Conservation (phyloP, 2,888 invertebrate genomes). For the Cenopis cana region DNA sequence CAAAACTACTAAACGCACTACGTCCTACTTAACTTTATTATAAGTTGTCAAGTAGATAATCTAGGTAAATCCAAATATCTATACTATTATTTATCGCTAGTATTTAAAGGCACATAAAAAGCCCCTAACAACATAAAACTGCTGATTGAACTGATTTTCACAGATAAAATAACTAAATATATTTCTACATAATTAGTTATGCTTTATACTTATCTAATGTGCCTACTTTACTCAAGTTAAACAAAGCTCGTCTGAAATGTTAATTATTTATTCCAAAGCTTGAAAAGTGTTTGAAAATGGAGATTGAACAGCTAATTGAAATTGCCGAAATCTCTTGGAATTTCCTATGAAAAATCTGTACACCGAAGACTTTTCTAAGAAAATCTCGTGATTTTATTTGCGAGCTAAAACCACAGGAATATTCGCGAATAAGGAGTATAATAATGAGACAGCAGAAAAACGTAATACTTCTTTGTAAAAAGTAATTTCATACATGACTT, state of each 20-base stretch:
- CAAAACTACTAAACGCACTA: too few relatives aligned
- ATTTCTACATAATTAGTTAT: background rate
- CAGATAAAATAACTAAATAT: too few relatives aligned
- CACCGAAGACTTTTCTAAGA: slow-evolving; percentile 7
- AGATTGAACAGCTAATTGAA: background rate
- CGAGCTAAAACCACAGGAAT: slow-evolving; percentile 15
- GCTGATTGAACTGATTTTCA: too few relatives aligned
- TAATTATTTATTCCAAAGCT: slow-evolving; percentile 4
- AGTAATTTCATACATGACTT: slow-evolving; percentile 44
- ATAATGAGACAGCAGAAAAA: slow-evolving; percentile 40
- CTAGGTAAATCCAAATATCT: too few relatives aligned
- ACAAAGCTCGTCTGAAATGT: background rate
- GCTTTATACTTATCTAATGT: background rate
- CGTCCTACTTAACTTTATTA: background rate
- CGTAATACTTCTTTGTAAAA: slow-evolving; percentile 28
- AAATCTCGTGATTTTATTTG: slow-evolving; percentile 14
- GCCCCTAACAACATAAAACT: too few relatives aligned
- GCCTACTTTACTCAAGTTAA: background rate
- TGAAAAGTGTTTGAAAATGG: background rate
- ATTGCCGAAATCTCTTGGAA: background rate
- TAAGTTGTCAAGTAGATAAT: background rate
- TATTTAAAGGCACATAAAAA: too few relatives aligned
- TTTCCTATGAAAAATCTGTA: background rate
- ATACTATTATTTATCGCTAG: too few relatives aligned
- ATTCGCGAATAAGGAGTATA: slow-evolving; percentile 8